Conservation (phyloP, 1,140 invertebrate genomes). For the Heliconius hewitsoni region DNA sequence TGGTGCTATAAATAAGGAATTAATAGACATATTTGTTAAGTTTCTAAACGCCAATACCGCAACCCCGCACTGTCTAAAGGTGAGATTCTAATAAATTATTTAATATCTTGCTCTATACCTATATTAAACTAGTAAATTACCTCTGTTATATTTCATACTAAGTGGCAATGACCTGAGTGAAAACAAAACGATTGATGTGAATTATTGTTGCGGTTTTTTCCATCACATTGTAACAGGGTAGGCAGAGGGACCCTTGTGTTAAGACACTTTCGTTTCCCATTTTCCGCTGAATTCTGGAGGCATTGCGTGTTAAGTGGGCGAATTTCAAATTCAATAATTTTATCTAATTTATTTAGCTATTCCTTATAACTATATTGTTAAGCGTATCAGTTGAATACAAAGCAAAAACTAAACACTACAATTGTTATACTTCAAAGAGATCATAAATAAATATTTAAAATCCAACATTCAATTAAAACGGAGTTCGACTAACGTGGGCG, state of each 20-base stretch:
- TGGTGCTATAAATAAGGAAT: constrained; percentile 3
- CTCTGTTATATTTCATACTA: not conserved
- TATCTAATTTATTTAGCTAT: too few species aligned
- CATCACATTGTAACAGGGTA: too few species aligned
- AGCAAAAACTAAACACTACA: not conserved
- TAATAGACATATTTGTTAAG: constrained; percentile 11
- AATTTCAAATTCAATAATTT: too few species aligned
- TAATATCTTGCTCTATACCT: not conserved
- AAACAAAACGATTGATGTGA: too few species aligned
- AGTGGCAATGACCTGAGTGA: too few species aligned
- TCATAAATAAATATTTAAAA: constrained; percentile 18
- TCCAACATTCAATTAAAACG: constrained; percentile 20
- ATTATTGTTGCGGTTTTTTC: too few species aligned
- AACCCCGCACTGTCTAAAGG: not conserved
- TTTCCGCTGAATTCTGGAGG: too few species aligned
- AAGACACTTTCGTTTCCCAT: too few species aligned
- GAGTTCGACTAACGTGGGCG: constrained; percentile 18
- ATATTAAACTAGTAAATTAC: not conserved
- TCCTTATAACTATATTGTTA: too few species aligned
- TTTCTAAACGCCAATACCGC: not conserved
- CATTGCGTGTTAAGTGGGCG: too few species aligned
- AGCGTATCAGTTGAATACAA: too few species aligned
- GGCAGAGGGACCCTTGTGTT: too few species aligned
- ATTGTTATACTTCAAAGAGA: not conserved
- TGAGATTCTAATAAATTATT: not conserved